These are phyloP conservation scores for Coregonus clupeaformis DNA, from an alignment of 2,113 vertebrate genomes.

Conservation along the genomic window DNA sequence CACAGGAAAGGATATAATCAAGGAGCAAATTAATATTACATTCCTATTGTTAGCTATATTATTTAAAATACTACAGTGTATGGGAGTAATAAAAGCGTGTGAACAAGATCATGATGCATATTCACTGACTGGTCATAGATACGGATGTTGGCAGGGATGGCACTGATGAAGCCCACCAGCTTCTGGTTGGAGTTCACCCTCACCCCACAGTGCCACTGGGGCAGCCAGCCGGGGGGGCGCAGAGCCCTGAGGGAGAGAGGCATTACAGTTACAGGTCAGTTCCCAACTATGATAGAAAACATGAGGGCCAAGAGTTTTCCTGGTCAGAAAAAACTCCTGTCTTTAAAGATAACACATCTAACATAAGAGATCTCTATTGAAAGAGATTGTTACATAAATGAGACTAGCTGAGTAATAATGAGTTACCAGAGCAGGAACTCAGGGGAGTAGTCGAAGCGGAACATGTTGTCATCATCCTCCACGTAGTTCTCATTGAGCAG, in stretches of 20 bases:
- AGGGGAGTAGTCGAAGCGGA: slow-evolving; percentile 97
- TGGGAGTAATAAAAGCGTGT: neutral
- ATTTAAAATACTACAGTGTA: neutral
- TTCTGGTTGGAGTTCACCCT: slow-evolving; percentile 96
- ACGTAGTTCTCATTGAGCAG: slow-evolving; percentile 98
- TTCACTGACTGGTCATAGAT: slow-evolving; percentile 91
- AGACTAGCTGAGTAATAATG: neutral
- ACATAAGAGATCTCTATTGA: neutral
- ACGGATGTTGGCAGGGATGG: slow-evolving; percentile 90
- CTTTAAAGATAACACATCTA: neutral
- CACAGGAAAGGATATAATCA: neutral
- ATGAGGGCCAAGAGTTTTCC: neutral
- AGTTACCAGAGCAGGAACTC: slow-evolving; percentile 97
- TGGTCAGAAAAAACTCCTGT: neutral
- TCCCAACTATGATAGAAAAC: neutral
- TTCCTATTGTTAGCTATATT: neutral
- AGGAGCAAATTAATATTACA: neutral
- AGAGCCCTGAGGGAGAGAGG: slow-evolving; percentile 80
- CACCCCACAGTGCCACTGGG: slow-evolving; percentile 98
- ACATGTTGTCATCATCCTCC: slow-evolving; percentile 99
- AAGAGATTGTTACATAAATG: too few relatives aligned
- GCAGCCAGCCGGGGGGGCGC: slow-evolving; percentile 95
- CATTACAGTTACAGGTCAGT: neutral
- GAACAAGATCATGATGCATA: neutral
- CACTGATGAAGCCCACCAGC: slow-evolving; percentile 97